Evolutionary conservation across 2,797 vertebrate species (phyloP).

Genomic region (Mormyrops boulengeri): DNA sequence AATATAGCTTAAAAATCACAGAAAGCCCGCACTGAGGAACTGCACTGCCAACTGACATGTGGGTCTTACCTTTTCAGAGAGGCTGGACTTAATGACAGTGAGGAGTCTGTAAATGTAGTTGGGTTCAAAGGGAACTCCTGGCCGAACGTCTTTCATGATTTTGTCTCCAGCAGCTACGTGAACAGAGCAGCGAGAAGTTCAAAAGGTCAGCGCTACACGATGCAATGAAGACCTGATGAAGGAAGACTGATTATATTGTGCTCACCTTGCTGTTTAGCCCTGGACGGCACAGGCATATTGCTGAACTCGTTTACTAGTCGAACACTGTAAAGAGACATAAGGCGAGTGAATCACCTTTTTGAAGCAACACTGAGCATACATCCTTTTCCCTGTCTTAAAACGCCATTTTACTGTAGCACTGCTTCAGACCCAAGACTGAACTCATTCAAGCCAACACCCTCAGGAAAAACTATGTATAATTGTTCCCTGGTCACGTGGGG

Average conservation of each 20-base stretch:
- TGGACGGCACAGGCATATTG: slow-evolving; percentile 94
- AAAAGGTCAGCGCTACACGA: neutral
- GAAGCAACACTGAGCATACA: neutral
- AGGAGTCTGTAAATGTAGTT: slow-evolving; percentile 93
- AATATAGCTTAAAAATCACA: neutral
- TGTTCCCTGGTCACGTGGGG: neutral
- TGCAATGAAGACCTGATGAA: neutral
- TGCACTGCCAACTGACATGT: neutral
- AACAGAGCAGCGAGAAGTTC: neutral
- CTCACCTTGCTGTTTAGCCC: slow-evolving; percentile 81
- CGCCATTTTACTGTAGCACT: neutral
- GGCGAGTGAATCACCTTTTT: neutral
- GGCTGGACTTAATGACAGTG: slow-evolving; percentile 92
- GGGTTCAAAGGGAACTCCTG: slow-evolving; percentile 88
- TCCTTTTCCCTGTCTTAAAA: neutral
- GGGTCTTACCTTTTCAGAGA: slow-evolving; percentile 86
- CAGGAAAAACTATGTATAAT: neutral
- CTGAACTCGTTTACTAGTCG: slow-evolving; percentile 95
- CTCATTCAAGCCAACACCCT: neutral
- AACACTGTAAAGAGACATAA: slow-evolving; percentile 61
- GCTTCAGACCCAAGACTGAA: neutral
- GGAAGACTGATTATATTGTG: neutral
- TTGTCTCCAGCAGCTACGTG: slow-evolving; percentile 82
- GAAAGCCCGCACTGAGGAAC: neutral
- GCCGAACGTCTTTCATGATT: slow-evolving; percentile 82